Evolutionary conservation across 2,113 vertebrate species (phyloP).

Genomic region (Cebidichthys violaceus): DNA sequence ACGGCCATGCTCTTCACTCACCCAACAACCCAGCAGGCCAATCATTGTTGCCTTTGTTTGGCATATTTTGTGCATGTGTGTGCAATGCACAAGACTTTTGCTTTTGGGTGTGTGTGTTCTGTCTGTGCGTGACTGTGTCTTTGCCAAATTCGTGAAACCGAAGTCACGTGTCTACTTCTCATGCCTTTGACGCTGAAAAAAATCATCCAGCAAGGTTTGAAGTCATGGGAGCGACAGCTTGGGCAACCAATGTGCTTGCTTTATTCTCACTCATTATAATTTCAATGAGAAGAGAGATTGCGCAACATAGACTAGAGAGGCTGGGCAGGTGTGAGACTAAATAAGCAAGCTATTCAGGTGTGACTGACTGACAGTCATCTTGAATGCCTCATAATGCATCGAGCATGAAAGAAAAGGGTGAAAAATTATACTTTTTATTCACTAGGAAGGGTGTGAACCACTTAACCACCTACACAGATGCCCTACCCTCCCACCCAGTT

Average conservation of each 20-base stretch:
- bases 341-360: slow-evolving; percentile 67
- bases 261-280: slow-evolving; percentile 9
- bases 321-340: slow-evolving; percentile 46
- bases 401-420: slow-evolving; percentile 60
- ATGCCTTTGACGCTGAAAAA: slow-evolving; percentile 22
- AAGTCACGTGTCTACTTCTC: slow-evolving; percentile 63
- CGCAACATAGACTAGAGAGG: slow-evolving; percentile 35
- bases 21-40: slow-evolving; percentile 32
- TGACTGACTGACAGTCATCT: slow-evolving; percentile 68
- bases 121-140: slow-evolving; percentile 14
- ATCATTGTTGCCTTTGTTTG: slow-evolving; percentile 58
- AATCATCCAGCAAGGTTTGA: slow-evolving; percentile 13
- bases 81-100: slow-evolving; percentile 33
- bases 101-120: slow-evolving; percentile 55
- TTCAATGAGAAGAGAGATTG: slow-evolving; percentile 37
- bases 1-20: slow-evolving; percentile 55
- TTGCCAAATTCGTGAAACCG: not conserved
- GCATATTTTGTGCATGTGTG: slow-evolving; percentile 18
- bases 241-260: slow-evolving; percentile 19
- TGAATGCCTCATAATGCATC: slow-evolving; percentile 64
- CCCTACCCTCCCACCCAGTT: slow-evolving; percentile 51
- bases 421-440: slow-evolving; percentile 63
- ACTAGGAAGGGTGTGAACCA: slow-evolving; percentile 66
- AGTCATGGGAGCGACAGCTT: slow-evolving; percentile 6
- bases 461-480: slow-evolving; percentile 69